phyloP scores from a whole-genome alignment of 2,113 vertebrate species.

The Falco punctatus region DNA sequence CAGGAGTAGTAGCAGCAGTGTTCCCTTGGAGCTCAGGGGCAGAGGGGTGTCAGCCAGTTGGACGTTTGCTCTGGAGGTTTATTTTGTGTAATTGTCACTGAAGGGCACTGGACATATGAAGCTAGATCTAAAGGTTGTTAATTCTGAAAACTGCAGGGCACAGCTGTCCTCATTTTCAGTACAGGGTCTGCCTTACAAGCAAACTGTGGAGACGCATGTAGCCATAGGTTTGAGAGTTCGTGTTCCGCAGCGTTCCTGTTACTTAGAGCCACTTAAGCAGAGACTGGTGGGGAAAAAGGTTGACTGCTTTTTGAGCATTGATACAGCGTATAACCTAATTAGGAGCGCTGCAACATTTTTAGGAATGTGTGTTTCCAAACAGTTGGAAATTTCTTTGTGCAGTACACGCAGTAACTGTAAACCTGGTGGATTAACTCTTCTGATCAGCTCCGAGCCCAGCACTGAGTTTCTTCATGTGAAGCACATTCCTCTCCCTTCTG shows the following conservation, averaged over 20 bases:
- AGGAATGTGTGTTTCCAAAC: background rate
- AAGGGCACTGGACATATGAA: background rate
- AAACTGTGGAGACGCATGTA: background rate
- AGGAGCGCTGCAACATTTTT: background rate
- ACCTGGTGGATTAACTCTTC: background rate
- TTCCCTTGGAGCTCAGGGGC: background rate
- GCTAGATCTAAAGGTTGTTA: background rate
- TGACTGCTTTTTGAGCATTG: rapidly evolving
- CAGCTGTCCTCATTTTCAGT: background rate
- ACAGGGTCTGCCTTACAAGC: background rate
- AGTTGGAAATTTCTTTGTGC: background rate
- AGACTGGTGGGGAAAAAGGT: background rate
- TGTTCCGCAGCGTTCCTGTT: background rate
- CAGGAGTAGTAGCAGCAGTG: background rate
- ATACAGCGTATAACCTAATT: background rate
- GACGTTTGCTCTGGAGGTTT: background rate
- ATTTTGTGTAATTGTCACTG: background rate
- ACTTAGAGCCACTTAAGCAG: background rate
- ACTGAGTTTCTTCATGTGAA: background rate
- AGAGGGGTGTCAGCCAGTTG: background rate
- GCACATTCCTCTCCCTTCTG: background rate
- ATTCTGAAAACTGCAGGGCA: background rate
- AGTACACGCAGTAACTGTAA: background rate
- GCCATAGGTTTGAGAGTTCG: background rate
- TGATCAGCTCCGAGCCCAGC: background rate